Base-by-base conservation (phyloP, 2,113 vertebrate genomes). In the Phoenicopterus ruber region DNA sequence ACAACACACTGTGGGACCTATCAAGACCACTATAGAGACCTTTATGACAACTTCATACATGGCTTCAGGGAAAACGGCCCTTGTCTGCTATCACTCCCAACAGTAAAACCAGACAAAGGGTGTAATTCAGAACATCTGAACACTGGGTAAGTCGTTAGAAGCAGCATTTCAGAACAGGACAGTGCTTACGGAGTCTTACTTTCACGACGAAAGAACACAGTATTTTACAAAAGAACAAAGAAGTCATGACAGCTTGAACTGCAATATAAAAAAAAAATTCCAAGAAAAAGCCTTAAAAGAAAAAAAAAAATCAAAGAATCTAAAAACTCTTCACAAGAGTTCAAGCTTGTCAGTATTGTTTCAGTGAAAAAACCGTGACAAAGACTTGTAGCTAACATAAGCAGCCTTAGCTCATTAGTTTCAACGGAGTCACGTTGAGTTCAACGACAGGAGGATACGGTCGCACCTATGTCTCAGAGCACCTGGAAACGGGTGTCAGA, bases 91-190 rank as follows among this genome's bases (percentile, higher is more conserved):
- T 28, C 14, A 19, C 18, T 67, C 62, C 87, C 81, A 29, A 54
- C 14, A 49, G 50, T 9, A 59, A 63, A 80, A 66, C 15, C 59
- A 82, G 32, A 28, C 11, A n/a, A 67, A 83, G 18, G 11, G 16
- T 0, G 0, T 9, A 47, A 80, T 40, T 63, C 34, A 34, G 38
- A 57, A 29, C 0, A 1, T 13, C 73, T 4, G 36, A 18, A 29
- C 19, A 38, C 32, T 3, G 22, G 16, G 18, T 20, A 62, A 63
- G 25, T 22, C 3, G 2, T 36, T 13, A 54, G 42, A 93, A 78
- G 57, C 2, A 25, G 47, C 15, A 40, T 49, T 82, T 67, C 38
- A 50, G 70, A 93, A 67, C 20, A 74, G 9, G 11, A 34, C 3
- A 61, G 26, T 10, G 38, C 19, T 65, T 47, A 42, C 0, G 4